Evolutionary conservation across 2,113 vertebrate genomes (phyloP).

Genomic region (Octodon degus): DNA sequence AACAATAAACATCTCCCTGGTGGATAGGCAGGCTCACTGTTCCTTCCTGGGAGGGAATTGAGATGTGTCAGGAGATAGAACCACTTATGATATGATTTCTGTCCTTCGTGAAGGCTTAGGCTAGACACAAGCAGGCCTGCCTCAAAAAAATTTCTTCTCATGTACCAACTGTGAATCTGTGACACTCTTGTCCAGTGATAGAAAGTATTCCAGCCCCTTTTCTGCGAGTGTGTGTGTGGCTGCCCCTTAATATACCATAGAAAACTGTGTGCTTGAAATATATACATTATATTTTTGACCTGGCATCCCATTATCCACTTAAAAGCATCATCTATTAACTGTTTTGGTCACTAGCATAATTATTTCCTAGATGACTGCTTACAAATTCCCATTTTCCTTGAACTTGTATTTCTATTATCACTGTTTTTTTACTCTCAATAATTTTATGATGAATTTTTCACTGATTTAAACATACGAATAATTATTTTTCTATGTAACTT

Average conservation of each 20-base stretch:
- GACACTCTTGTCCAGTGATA: neutral
- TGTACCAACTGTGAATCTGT: neutral
- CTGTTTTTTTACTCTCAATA: constrained; percentile 1
- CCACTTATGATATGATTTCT: neutral
- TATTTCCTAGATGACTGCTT: constrained; percentile 34
- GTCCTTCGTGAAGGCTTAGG: neutral
- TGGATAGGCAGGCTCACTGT: neutral
- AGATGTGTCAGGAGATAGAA: neutral
- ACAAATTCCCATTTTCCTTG: constrained; percentile 53
- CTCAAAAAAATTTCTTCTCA: neutral
- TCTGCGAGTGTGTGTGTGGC: neutral
- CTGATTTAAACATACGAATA: neutral
- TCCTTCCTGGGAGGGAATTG: neutral
- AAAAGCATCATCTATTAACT: neutral
- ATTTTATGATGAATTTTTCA: neutral
- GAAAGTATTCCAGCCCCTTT: neutral
- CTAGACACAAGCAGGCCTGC: neutral
- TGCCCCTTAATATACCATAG: neutral
- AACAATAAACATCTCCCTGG: neutral
- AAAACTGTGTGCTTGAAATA: neutral
- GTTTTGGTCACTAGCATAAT: constrained; percentile 38
- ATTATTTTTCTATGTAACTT: neutral
- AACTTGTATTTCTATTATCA: constrained; percentile 28
- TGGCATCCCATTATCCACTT: neutral
- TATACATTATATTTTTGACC: neutral